A percentile compares a stretch with the other conserved stretches of the same genome.
phyloP scores from a whole-genome alignment of 2,797 vertebrate species.

The Bryconaethiops microstoma region DNA sequence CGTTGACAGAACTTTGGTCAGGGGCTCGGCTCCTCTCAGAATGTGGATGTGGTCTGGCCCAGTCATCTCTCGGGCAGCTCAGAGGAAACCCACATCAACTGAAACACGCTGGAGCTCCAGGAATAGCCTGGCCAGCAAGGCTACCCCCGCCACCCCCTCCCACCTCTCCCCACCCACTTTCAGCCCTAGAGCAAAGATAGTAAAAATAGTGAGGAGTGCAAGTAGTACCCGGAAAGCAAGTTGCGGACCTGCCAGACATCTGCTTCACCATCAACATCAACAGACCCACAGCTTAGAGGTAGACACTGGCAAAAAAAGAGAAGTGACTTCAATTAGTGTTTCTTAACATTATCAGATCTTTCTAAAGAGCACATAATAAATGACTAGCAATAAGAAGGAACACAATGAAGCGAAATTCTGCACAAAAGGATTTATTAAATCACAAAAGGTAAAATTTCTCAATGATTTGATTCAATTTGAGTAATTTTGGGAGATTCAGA shows the following conservation, averaged over 20 bases:
- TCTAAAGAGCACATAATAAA: not conserved
- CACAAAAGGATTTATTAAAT: too few relatives aligned
- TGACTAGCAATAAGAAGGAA: not conserved
- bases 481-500: not conserved
- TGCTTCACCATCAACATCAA: conserved; percentile 51
- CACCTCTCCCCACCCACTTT: conserved; percentile 45
- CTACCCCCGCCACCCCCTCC: conserved; percentile 60
- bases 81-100: conserved; percentile 99
- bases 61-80: conserved; percentile 97
- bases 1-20: conserved; percentile 80
- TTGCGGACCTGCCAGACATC: conserved; percentile 51
- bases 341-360: conserved; percentile 20
- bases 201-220: conserved; percentile 53
- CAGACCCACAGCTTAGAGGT: conserved; percentile 36
- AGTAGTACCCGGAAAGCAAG: conserved; percentile 53
- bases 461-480: not conserved
- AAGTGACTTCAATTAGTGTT: not conserved
- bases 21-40: conserved; percentile 78
- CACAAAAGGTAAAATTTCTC: too few relatives aligned
- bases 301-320: not conserved
- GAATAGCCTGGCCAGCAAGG: conserved; percentile 74
- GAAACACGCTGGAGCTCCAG: conserved; percentile 84
- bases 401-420: too few relatives aligned
- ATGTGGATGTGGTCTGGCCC: conserved; percentile 94
- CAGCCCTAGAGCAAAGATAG: conserved; percentile 49